Evolutionary conservation across 2,113 vertebrate genomes (phyloP).

Genomic region (Ardeotis arabs): DNA sequence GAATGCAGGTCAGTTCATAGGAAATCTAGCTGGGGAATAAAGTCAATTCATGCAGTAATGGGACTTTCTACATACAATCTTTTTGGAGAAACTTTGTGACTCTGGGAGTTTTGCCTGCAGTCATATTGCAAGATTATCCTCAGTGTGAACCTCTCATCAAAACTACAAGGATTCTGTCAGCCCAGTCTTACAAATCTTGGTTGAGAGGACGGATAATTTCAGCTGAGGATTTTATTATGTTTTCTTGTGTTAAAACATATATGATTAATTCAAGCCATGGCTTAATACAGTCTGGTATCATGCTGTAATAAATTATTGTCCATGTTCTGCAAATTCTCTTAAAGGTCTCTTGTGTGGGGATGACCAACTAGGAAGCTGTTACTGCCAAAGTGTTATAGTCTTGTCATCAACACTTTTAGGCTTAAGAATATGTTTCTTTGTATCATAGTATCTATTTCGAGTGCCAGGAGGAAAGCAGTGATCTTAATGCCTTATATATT

Average conservation of each 20-base stretch:
- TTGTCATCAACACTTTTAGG: background rate
- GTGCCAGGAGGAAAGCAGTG: background rate
- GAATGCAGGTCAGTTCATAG: background rate
- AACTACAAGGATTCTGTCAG: background rate
- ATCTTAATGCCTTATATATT: background rate
- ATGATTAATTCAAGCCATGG: background rate
- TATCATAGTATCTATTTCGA: background rate
- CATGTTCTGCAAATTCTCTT: background rate
- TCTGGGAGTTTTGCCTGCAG: background rate
- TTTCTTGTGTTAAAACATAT: background rate
- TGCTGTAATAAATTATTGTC: background rate
- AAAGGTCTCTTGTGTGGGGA: background rate
- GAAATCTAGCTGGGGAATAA: background rate
- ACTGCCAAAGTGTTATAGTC: background rate
- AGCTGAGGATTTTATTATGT: background rate
- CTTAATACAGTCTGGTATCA: background rate
- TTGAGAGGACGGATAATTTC: background rate
- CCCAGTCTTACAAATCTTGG: background rate
- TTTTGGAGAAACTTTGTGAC: background rate
- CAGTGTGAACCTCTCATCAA: background rate
- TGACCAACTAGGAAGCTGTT: background rate
- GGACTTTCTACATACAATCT: background rate
- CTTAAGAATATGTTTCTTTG: background rate
- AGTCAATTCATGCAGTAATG: background rate
- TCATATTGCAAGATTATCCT: background rate